phyloP scores from a whole-genome alignment of 2,888 invertebrate species.

The Lasius fuliginosus region DNA sequence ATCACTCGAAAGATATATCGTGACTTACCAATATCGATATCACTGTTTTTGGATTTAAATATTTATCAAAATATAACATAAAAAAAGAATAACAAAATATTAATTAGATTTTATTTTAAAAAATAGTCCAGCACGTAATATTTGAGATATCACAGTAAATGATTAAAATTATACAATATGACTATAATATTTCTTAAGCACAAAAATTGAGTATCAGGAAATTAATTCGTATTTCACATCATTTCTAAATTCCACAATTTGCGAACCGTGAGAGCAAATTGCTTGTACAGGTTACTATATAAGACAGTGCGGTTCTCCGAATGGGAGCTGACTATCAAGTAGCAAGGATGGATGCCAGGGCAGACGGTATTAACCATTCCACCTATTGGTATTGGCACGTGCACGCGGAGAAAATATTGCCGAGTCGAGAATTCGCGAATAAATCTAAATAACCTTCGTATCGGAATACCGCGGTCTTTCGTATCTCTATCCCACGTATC shows the following conservation, averaged over 20 bases:
- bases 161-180: background rate
- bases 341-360: constrained; percentile 77
- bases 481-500: constrained; percentile 60
- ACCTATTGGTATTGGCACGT: constrained; percentile 78
- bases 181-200: background rate
- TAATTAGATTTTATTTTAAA: background rate
- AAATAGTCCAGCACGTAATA: background rate
- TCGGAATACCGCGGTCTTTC: constrained; percentile 64
- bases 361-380: constrained; percentile 78
- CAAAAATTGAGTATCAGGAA: background rate
- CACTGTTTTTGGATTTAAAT: background rate
- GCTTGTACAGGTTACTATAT: constrained; percentile 63
- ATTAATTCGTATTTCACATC: constrained; percentile 17
- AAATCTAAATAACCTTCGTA: constrained; percentile 75
- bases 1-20: constrained; percentile 39
- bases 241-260: constrained; percentile 42
- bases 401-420: constrained; percentile 72
- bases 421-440: constrained; percentile 73
- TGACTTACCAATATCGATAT: constrained; percentile 21
- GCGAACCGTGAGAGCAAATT: constrained; percentile 31
- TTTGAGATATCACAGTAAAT: background rate
- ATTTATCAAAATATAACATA: background rate
- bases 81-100: background rate
- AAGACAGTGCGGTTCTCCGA: constrained; percentile 69
- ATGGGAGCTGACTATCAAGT: constrained; percentile 80